Conservation (phyloP, 2,113 vertebrate genomes). For the Glaucidium brasilianum region DNA sequence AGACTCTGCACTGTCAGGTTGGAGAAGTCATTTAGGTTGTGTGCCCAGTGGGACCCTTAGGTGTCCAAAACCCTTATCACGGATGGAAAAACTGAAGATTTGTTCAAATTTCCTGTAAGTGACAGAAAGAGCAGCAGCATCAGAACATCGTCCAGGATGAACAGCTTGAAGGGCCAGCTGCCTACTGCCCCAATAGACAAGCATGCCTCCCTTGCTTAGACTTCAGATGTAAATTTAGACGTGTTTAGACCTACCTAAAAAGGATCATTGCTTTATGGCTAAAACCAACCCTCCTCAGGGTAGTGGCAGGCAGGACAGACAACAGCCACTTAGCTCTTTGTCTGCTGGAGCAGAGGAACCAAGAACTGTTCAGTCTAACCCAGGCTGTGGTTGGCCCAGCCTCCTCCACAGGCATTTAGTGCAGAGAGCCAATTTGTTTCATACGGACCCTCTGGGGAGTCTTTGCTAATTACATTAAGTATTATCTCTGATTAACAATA, state of each 20-base stretch:
- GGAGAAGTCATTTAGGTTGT: neutral
- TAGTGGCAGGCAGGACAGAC: neutral
- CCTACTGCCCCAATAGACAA: neutral
- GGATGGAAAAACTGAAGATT: neutral
- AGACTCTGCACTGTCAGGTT: neutral
- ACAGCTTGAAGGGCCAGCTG: neutral
- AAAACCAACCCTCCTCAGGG: neutral
- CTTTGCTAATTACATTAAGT: neutral
- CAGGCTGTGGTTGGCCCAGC: neutral
- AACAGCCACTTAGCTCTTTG: neutral
- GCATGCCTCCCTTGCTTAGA: neutral
- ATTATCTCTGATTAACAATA: neutral
- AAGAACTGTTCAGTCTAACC: neutral
- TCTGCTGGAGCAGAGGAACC: neutral
- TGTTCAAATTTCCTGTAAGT: neutral
- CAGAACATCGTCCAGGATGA: neutral
- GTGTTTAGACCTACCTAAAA: neutral
- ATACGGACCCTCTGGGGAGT: neutral
- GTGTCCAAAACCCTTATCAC: neutral
- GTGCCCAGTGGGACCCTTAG: neutral
- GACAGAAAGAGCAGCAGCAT: neutral
- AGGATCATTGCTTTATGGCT: neutral
- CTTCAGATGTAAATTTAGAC: neutral
- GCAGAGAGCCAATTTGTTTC: neutral
- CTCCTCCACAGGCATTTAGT: neutral